Base-by-base conservation (phyloP, 2,888 invertebrate genomes). In the Drosophila atripex region DNA sequence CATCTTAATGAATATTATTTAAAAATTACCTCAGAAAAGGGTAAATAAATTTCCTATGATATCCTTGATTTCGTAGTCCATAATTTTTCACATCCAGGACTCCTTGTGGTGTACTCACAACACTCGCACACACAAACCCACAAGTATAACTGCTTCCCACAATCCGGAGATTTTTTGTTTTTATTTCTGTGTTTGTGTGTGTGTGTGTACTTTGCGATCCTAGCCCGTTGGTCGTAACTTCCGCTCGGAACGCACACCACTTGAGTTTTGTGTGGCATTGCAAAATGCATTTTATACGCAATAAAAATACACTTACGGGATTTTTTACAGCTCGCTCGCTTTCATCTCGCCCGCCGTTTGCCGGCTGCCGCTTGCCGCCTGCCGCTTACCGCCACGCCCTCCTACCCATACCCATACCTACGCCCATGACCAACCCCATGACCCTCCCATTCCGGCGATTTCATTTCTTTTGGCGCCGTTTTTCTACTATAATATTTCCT, bases 221-320 rank as follows among this genome's bases (percentile, higher is more conserved):
- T 66, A 57, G 56, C 53, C 23, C 58, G 56, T 65, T 65, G 76
- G 77, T 88, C 88, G 84, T 84, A 86, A 83, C 78, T 84, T 84
- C 79, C 69, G 80, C 83, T 86, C 71, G 47, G 70, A 74, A 80
- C 80, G 51, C 84, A 73, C 77, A 80, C 64, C 79, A 74, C 83
- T 87, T 77, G 78, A 80, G 73, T 77, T 77, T 84, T 70, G 72
- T 85, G 86, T 84, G 88, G 88, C 83, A 86, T 68, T 83, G 86
- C 86, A 78, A 88, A 84, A 84, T 84, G 84, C 84, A 84, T 88
- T 84, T 84, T 79, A 84, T 84, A 86, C 71, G 86, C 84, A 84
- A 84, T 84, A 84, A 88, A 84, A 84, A 86, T 88, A 86, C 84
- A 86, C 84, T 84, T 84, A 88, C 82, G 60, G 63, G 46, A 71